phyloP scores from a whole-genome alignment of 2,113 vertebrate species.

The Ia io region DNA sequence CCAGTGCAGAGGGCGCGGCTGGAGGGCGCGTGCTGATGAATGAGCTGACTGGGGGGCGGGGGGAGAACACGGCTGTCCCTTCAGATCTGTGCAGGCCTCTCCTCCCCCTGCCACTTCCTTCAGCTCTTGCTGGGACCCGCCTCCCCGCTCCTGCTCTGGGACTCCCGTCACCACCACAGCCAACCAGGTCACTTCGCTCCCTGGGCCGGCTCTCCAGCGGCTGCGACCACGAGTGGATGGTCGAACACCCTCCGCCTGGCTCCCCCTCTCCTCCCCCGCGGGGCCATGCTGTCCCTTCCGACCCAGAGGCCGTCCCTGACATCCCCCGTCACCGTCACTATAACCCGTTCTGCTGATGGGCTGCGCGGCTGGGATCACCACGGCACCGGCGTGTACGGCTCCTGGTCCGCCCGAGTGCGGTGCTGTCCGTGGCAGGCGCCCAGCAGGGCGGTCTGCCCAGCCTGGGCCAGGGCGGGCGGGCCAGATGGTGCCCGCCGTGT shows the following conservation, averaged over 20 bases:
- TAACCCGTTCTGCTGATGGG: not conserved
- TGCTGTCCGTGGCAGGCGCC: not conserved
- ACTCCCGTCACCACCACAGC: not conserved
- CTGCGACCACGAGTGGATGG: not conserved
- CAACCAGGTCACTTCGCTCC: too few relatives aligned
- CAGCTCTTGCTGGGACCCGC: not conserved
- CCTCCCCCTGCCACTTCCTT: not conserved
- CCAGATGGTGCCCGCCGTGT: not conserved
- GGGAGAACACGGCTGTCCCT: not conserved
- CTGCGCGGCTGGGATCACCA: not conserved
- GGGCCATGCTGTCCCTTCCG: not conserved
- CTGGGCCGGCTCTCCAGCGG: not conserved
- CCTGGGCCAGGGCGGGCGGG: not conserved
- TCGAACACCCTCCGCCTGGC: not conserved
- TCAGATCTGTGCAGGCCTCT: too few relatives aligned
- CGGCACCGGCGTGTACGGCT: accelerated
- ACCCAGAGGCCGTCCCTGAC: not conserved
- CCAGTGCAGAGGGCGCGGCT: accelerated
- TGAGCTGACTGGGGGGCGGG: not conserved
- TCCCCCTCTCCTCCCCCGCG: not conserved
- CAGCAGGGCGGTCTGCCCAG: not conserved
- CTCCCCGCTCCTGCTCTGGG: not conserved
- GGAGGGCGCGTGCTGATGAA: not conserved
- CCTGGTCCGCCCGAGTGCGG: not conserved
- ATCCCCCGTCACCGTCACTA: accelerated